Evolutionary conservation across 2,113 vertebrate genomes (phyloP), one percentile per base, ranked within the genome.

Genomic region (Chaetops frenatus): DNA sequence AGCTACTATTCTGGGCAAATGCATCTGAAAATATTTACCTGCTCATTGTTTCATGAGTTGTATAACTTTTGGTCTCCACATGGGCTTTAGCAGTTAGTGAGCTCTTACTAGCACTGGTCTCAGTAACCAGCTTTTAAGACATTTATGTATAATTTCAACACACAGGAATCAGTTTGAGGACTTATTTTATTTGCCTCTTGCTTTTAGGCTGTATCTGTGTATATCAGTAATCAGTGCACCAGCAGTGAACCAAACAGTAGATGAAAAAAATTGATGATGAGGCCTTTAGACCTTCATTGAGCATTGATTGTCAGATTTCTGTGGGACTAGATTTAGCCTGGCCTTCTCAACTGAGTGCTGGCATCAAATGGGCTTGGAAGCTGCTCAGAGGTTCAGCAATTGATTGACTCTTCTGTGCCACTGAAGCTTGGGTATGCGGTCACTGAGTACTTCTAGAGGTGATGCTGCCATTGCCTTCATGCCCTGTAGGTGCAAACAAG

Each of bases 251-350:
- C 13, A 15, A 65, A 19, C 31, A 28, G 23, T 6, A 23, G 21
- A 29, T 17, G 5, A 54, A 87, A 90, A 50, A 17, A 10, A 21
- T 11, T 61, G 13, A 6, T 76, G 36, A 19, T 48, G n/a, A 6
- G 4, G 21, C 29, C 19, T 36, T 35, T 51, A 12, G 3, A 2
- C 27, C 29, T 60, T 3, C 5, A 3, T 2, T 33, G 29, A 15
- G 27, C 12, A 6, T 19, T 67, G 18, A 29, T 50, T 56, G n/a
- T 47, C 18, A 35, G 13, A 27, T 60, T 86, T 48, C 24, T 53
- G 22, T 45, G 28, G 42, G n/a, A 44, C 25, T n/a, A 5, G 45
- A 16, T 50, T 74, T 50, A 81, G 8, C 23, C 56, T 69, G 28
- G 17, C 24, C 17, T 48, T 16, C 67, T 87, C 25, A n/a, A 20